Percentiles rank a stretch among this genome's conserved stretches.
phyloP scores from a whole-genome alignment of 2,888 invertebrate species.

The Andrena camellia region DNA sequence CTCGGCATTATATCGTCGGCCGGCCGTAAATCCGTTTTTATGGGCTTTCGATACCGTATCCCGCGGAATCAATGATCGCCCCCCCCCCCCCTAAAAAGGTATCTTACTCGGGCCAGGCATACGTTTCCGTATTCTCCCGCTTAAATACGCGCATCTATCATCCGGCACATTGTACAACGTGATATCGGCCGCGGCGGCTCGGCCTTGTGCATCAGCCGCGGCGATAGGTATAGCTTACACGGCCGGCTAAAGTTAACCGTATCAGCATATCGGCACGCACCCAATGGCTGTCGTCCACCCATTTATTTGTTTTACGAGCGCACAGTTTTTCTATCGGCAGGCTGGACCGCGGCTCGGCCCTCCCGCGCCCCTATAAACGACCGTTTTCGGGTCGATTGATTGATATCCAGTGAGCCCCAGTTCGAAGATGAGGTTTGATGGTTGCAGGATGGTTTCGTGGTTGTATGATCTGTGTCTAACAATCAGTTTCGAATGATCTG shows the following conservation, averaged over 20 bases:
- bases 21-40: slow-evolving; percentile 54
- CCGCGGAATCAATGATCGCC: slow-evolving; percentile 60
- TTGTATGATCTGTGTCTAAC: no score
- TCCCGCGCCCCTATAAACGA: background rate
- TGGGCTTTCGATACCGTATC: slow-evolving; percentile 50
- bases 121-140: slow-evolving; percentile 53
- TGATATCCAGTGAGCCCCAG: background rate
- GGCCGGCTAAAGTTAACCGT: slow-evolving; percentile 54
- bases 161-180: slow-evolving; percentile 39
- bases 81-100: slow-evolving; percentile 50
- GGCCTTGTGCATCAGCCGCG: slow-evolving; percentile 40
- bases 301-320: slow-evolving; percentile 47
- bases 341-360: background rate
- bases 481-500: no score
- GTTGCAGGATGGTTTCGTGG: no score
- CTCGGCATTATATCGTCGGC: slow-evolving; percentile 27
- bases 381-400: background rate
- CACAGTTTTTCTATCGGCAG: slow-evolving; percentile 19
- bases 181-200: slow-evolving; percentile 44
- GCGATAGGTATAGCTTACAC: slow-evolving; percentile 38
- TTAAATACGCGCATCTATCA: slow-evolving; percentile 64
- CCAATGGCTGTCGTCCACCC: slow-evolving; percentile 33
- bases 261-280: slow-evolving; percentile 47
- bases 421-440: no score
- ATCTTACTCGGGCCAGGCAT: slow-evolving; percentile 54